Evolutionary conservation across 1,140 invertebrate genomes (phyloP).

Genomic region (Chelonus insularis): DNA sequence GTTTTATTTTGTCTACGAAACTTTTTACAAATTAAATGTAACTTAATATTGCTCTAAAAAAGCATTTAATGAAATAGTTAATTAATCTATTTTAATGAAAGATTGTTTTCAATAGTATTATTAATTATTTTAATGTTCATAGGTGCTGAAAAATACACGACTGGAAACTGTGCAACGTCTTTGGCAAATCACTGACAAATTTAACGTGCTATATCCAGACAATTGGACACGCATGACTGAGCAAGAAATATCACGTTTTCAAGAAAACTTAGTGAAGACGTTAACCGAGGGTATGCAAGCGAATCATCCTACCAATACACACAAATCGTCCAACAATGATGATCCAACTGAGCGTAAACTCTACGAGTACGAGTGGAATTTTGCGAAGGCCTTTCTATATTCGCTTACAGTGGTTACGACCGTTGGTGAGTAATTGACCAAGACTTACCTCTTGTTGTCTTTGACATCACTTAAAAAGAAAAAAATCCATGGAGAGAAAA

Average conservation of each 20-base stretch:
- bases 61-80: no score
- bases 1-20: not conserved
- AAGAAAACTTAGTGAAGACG: slow-evolving; percentile 80
- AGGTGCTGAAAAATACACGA: slow-evolving; percentile 68
- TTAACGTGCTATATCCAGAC: slow-evolving; percentile 92
- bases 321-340: slow-evolving; percentile 40
- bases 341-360: slow-evolving; percentile 40
- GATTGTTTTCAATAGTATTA: no score
- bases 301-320: slow-evolving; percentile 53
- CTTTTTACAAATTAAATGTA: no score
- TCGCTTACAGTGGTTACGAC: slow-evolving; percentile 94
- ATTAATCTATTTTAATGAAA: no score
- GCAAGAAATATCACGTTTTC: slow-evolving; percentile 86
- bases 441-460: no score
- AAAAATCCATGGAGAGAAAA: no score
- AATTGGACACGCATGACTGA: slow-evolving; percentile 90
- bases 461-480: no score
- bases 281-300: slow-evolving; percentile 74
- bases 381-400: slow-evolving; percentile 92
- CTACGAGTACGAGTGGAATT: slow-evolving; percentile 81
- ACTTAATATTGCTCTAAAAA: no score
- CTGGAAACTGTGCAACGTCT: slow-evolving; percentile 83
- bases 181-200: slow-evolving; percentile 91
- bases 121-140: slow-evolving; percentile 19
- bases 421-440: slow-evolving; percentile 76